These are phyloP conservation scores for Zhuqinia jingwanae DNA, from an alignment of 2,888 invertebrate species.

Conservation along the genomic window DNA sequence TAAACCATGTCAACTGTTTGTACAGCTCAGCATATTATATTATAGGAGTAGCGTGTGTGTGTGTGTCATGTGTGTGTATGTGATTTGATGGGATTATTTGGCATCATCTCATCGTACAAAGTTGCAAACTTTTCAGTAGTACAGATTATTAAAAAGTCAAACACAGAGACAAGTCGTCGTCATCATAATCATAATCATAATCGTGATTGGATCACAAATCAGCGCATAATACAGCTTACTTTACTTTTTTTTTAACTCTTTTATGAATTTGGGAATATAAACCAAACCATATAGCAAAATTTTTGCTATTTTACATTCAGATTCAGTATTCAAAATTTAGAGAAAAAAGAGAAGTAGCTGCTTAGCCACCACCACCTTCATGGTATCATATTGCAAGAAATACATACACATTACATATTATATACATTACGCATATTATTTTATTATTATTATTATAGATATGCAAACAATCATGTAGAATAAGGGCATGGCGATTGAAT, in stretches of 20 bases:
- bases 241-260: no score
- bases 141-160: neutral
- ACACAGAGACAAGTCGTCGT: neutral
- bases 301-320: neutral
- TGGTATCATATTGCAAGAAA: neutral
- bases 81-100: constrained; percentile 20
- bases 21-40: no score
- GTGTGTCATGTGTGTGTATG: neutral
- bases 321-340: neutral
- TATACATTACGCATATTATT: neutral
- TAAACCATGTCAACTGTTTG: no score
- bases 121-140: neutral
- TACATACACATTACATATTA: neutral
- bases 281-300: no score
- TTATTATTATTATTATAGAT: constrained; percentile 17
- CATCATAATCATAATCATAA: neutral
- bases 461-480: constrained; percentile 59
- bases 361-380: neutral
- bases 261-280: neutral
- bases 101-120: no score
- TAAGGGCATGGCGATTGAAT: constrained; percentile 63
- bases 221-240: neutral
- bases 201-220: neutral
- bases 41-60: no score
- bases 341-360: neutral